Percentiles rank a stretch among this genome's conserved stretches.
Conservation (phyloP, 2,797 vertebrate genomes). For the Pseudochaenichthys georgianus region DNA sequence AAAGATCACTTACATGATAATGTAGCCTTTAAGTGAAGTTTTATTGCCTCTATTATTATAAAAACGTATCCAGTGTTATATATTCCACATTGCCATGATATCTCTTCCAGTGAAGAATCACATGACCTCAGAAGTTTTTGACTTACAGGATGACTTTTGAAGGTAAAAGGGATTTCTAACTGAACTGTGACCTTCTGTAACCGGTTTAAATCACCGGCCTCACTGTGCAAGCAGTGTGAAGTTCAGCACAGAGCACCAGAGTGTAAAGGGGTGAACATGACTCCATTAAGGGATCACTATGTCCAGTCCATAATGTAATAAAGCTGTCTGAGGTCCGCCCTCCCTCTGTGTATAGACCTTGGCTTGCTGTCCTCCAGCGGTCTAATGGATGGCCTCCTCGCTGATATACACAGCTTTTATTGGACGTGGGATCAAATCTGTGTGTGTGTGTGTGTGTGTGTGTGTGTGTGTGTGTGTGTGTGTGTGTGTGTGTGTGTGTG, state of each 20-base stretch:
- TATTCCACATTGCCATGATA: background rate
- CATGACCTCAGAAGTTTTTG: background rate
- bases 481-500: background rate
- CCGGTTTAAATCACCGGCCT: constrained; percentile 1
- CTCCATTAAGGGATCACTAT: constrained; percentile 54
- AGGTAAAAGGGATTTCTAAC: background rate
- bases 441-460: background rate
- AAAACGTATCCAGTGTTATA: too few relatives aligned
- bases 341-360: constrained; percentile 55
- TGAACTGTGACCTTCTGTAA: background rate
- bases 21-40: too few relatives aligned
- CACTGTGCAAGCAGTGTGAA: constrained; percentile 9
- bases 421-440: constrained; percentile 28
- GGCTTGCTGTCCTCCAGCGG: constrained; percentile 56
- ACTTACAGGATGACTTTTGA: too few relatives aligned
- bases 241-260: constrained; percentile 9
- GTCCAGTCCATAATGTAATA: constrained; percentile 58
- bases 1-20: too few relatives aligned
- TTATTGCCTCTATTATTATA: too few relatives aligned
- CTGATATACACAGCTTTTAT: constrained; percentile 55
- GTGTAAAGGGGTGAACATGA: constrained; percentile 58
- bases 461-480: background rate
- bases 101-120: background rate
- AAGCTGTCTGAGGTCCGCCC: constrained; percentile 53
- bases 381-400: constrained; percentile 60